Evolutionary conservation across 1,140 invertebrate genomes (phyloP), one percentile per base, ranked within the genome.

Genomic region (Olivierus martensii): DNA sequence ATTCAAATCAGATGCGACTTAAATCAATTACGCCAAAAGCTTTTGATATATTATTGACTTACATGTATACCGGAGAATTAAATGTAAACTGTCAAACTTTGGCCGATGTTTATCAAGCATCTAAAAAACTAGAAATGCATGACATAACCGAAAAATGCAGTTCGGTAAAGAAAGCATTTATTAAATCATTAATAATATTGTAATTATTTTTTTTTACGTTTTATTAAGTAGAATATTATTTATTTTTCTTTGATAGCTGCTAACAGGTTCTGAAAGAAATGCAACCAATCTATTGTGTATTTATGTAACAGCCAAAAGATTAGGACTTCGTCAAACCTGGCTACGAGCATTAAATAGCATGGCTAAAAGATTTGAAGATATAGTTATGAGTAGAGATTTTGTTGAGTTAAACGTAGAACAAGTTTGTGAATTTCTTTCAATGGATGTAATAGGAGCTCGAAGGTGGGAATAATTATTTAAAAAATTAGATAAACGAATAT

Each of bases 51-150:
- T 12, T 57, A 6, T 22, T 57, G 43, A 42, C 46, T 11, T 57
- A 53, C 22, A 57, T 57, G 51, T 57, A 57, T 15, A 57, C 51
- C 17, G 56, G 56, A 35, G 14, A 52, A n/a, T 12, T 57, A 17
- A 37, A 46, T 11, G 36, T 57, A 3, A 49, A 22, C 1, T 51
- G 48, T 10, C 56, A 51, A 46, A 43, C 52, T 3, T 14, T 57
- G 3, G 39, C 21, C 46, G 51, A 53, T 14, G 51, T 57, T 12
- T 57, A 57, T 17, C 19, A 34, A 46, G 45, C 56, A 3, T 48
- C 56, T 3, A 46, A 37, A 28, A 46, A 42, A 35, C 39, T 57
- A 4, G 47, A 44, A 17, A 50, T 57, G 12, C 28, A 49, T 47
- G 56, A 46, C 12, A 49, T 49, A 0, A 12, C 46, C n/a, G 21